phyloP scores from a whole-genome alignment of 2,888 invertebrate genomes.

The Noctua janthe region DNA sequence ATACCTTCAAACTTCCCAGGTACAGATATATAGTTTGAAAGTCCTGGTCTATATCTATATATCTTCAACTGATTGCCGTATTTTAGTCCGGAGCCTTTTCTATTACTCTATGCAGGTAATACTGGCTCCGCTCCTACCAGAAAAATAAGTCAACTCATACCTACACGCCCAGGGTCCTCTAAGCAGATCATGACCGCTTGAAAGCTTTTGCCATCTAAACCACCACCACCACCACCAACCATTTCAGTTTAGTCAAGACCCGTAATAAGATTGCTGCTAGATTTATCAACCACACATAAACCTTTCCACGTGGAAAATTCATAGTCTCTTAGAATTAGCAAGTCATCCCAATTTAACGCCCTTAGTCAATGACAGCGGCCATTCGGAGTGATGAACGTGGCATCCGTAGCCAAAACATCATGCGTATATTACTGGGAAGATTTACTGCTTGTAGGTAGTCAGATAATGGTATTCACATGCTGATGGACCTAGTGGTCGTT shows the following conservation, averaged over 20 bases:
- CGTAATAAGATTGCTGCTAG: not conserved
- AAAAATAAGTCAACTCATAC: not conserved
- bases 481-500: slow-evolving; percentile 43
- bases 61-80: too few species aligned
- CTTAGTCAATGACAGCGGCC: slow-evolving; percentile 41
- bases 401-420: slow-evolving; percentile 36
- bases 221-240: not conserved
- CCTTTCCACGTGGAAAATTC: slow-evolving; percentile 19
- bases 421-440: slow-evolving; percentile 21
- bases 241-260: not conserved
- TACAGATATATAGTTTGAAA: too few species aligned
- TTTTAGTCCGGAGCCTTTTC: not conserved
- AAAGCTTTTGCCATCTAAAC: not conserved
- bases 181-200: not conserved
- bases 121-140: not conserved
- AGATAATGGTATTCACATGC: slow-evolving; percentile 29
- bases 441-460: slow-evolving; percentile 33
- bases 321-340: slow-evolving; percentile 28
- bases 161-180: not conserved
- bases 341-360: slow-evolving; percentile 35
- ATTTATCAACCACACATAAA: slow-evolving; percentile 15
- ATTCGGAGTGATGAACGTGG: slow-evolving; percentile 37
- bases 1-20: not conserved
- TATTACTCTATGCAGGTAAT: not conserved
- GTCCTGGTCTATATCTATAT: too few species aligned